Percentiles rank a stretch among this genome's conserved stretches.
Conservation (phyloP, 2,797 vertebrate genomes). For the Anolis apletophallus region DNA sequence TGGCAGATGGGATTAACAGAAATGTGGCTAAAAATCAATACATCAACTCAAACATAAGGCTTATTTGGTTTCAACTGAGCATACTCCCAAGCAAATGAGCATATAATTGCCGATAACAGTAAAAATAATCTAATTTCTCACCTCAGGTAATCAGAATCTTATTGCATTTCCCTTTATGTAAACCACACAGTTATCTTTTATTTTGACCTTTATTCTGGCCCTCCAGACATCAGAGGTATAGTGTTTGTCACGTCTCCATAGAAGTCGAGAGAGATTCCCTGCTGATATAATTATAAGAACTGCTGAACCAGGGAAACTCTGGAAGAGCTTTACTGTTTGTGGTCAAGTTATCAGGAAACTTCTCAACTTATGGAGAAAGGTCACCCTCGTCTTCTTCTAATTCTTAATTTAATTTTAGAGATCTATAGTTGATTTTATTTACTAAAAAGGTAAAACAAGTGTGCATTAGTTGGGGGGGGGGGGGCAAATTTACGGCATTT, state of each 20-base stretch:
- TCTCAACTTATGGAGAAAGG: neutral
- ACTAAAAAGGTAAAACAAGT: too few species aligned
- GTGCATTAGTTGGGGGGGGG: too few species aligned
- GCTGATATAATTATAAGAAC: neutral
- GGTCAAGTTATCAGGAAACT: neutral
- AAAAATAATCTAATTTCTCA: neutral
- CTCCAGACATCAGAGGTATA: neutral
- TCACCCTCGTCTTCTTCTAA: neutral
- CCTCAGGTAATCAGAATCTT: neutral
- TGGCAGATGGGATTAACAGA: neutral
- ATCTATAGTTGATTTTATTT: neutral
- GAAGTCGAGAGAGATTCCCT: neutral
- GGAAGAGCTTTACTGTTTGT: neutral
- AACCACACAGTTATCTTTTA: neutral
- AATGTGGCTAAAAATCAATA: neutral
- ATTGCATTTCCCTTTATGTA: neutral
- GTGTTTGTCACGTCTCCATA: neutral
- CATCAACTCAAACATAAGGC: neutral
- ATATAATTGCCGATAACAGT: neutral
- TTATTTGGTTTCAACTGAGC: neutral
- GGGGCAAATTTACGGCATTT: neutral
- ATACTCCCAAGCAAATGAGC: neutral
- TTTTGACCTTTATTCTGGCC: conserved; percentile 1
- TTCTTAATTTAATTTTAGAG: neutral
- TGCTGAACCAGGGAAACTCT: neutral